phyloP scores from a whole-genome alignment of 1,140 invertebrate genomes.

The Diorhabda carinulata region DNA sequence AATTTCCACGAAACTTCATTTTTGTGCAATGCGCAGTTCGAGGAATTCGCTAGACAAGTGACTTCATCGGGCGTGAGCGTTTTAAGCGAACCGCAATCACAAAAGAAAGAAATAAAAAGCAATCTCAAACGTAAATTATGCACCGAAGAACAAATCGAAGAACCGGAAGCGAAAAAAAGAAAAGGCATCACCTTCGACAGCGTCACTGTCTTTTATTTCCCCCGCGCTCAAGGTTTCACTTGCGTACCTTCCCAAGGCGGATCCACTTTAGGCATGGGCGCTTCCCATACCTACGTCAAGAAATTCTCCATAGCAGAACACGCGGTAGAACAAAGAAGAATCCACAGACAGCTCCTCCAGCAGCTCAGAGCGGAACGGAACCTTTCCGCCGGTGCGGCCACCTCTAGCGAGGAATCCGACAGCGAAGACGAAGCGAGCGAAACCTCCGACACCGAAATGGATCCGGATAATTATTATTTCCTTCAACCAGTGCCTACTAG shows the following conservation, averaged over 20 bases:
- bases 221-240: constrained; percentile 92
- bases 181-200: constrained; percentile 82
- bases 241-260: constrained; percentile 96
- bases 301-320: constrained; percentile 70
- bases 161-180: constrained; percentile 62
- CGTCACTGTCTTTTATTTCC: constrained; percentile 95
- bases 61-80: constrained; percentile 31
- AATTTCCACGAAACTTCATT: constrained; percentile 55
- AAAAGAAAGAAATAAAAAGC: constrained; percentile 47
- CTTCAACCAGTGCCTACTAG: constrained; percentile 88
- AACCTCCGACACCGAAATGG: constrained; percentile 77
- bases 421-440: constrained; percentile 79
- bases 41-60: constrained; percentile 32
- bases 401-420: constrained; percentile 66
- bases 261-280: constrained; percentile 93
- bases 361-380: constrained; percentile 69
- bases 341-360: constrained; percentile 78
- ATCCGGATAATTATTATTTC: constrained; percentile 91
- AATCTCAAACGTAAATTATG: constrained; percentile 55
- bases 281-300: constrained; percentile 73
- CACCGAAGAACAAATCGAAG: constrained; percentile 45
- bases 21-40: constrained; percentile 44
- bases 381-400: constrained; percentile 47
- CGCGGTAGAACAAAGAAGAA: constrained; percentile 77
- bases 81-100: constrained; percentile 26